Evolutionary conservation across 2,888 invertebrate genomes (phyloP), one percentile per base, ranked within the genome.

Genomic region (Tuta absoluta): DNA sequence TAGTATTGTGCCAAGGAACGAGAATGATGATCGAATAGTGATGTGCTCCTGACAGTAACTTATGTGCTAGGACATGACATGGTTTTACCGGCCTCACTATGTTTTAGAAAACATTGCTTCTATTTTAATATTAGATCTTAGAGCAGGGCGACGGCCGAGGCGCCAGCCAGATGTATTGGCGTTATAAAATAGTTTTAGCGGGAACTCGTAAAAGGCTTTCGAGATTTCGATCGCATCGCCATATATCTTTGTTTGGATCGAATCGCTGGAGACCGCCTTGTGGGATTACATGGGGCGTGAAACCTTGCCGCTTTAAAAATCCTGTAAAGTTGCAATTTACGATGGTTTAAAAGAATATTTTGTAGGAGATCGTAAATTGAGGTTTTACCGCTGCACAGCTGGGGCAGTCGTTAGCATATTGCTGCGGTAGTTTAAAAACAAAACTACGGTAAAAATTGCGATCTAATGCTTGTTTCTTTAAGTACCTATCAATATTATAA

Each of bases 231-330:
- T 75, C 64, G 66, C 63, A 66, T 66, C 61, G 71, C 67, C 71
- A 79, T 81, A 75, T 74, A 74, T 82, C 81, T 81, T 78, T 75
- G 78, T 82, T 84, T 77, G 65, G 67, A 70, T 64, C 66, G 71
- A 78, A 74, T 75, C 71, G 71, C 69, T 63, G 67, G 64, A 67
- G 65, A 41, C 24, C 24, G 66, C 69, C 67, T 69, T 73, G 66
- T 65, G 69, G 65, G 67, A 53, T 58, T 66, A 66, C 68, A 74
- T 69, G 63, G 70, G 59, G 65, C 67, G 67, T 63, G 69, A 67
- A 45, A 41, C 23, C 23, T 8, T 17, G 17, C 33, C 4, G 14
- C 33, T 58, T 58, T 58, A 38, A 37, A 33, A 37, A 38, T 38
- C 58, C 58, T 38, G 58, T 56, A 56, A 33, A 56, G 56, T 24